These are phyloP conservation scores for Stylophora pistillata DNA, from an alignment of 64 coral and sea anemone species.

Conservation along the genomic window DNA sequence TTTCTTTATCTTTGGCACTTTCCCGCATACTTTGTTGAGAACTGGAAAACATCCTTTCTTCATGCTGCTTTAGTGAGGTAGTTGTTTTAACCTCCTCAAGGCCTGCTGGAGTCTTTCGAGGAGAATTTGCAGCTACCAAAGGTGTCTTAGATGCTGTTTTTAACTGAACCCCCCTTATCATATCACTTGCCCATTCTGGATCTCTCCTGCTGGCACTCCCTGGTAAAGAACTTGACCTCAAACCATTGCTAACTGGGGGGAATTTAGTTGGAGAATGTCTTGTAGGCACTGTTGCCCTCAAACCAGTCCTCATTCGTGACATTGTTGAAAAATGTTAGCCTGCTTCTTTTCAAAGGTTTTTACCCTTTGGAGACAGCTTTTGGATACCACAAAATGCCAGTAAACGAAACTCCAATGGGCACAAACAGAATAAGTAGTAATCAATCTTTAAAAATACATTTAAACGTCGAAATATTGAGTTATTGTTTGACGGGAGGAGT, in stretches of 20 bases:
- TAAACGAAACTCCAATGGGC: not conserved
- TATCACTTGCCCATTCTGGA: constrained; percentile 30
- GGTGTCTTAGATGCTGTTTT: constrained; percentile 35
- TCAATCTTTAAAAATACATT: not conserved
- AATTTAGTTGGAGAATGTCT: constrained; percentile 47
- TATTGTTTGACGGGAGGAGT: not conserved
- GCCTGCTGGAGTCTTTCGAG: not conserved
- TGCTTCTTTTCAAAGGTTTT: not conserved
- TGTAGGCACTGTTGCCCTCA: constrained; percentile 25
- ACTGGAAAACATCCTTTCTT: not conserved
- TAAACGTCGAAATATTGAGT: not conserved
- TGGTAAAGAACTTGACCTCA: not conserved
- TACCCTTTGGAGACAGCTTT: not conserved
- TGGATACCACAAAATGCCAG: not conserved
- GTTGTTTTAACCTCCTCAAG: constrained; percentile 10
- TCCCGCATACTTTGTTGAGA: not conserved
- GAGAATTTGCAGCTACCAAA: not conserved
- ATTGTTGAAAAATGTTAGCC: not conserved
- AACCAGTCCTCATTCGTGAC: constrained; percentile 49
- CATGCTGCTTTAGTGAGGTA: not conserved
- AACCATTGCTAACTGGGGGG: constrained; percentile 29
- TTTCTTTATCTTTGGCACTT: constrained; percentile 49
- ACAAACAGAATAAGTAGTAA: not conserved
- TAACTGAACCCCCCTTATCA: constrained; percentile 35
- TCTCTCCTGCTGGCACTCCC: not conserved